phyloP scores from a whole-genome alignment of 2,888 invertebrate genomes.

The Atethmia centrago region DNA sequence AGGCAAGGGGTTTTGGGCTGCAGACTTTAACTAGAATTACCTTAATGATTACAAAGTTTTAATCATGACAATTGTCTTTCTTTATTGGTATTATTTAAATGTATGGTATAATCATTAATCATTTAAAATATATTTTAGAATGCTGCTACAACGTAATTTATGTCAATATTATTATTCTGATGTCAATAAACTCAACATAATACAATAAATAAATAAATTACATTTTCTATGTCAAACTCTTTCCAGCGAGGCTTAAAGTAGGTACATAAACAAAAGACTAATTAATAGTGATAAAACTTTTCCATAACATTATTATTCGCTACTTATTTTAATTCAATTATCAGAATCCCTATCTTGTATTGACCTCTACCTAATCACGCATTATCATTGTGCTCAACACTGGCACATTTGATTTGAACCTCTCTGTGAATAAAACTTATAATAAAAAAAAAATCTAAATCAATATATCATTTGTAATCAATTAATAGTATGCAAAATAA shows the following conservation, averaged over 20 bases:
- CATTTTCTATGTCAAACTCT: not conserved
- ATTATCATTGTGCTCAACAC: not conserved
- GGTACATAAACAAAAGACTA: not conserved
- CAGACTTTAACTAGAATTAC: not conserved
- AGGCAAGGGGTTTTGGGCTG: not conserved
- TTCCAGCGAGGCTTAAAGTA: not conserved
- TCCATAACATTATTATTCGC: constrained; percentile 2
- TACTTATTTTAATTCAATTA: constrained; percentile 12
- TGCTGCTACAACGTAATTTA: constrained; percentile 3
- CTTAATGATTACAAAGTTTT: not conserved
- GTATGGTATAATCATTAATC: not conserved
- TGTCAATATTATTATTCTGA: not conserved
- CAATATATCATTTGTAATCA: too few species aligned
- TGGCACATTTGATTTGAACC: not conserved
- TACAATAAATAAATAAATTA: too few species aligned
- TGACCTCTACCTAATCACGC: constrained; percentile 38
- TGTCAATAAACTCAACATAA: too few species aligned
- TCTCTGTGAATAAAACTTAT: too few species aligned
- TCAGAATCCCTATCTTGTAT: not conserved
- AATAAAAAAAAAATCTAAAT: too few species aligned
- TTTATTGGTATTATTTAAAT: not conserved
- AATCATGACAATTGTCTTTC: not conserved
- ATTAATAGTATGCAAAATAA: too few species aligned
- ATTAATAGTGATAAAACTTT: not conserved
- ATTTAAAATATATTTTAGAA: not conserved